Evolutionary conservation across 2,888 invertebrate species (phyloP).

Genomic region (Brachycybe producta): DNA sequence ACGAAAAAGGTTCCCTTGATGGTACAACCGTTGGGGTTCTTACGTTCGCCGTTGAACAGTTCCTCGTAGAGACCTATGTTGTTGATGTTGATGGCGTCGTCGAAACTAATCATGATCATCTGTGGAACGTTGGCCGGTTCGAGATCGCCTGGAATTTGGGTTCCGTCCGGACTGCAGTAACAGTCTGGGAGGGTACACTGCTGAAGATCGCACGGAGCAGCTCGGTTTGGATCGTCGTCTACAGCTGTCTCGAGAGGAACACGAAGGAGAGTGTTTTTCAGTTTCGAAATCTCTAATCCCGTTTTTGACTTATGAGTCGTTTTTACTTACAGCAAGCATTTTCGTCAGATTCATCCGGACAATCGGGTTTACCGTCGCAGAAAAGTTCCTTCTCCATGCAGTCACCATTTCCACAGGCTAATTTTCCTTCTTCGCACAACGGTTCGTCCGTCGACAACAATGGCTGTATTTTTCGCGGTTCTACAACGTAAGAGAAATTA

Average conservation of each 20-base stretch:
- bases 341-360: conserved; percentile 88
- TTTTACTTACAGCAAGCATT: conserved; percentile 79
- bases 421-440: conserved; percentile 74
- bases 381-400: conserved; percentile 82
- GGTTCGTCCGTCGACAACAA: conserved; percentile 87
- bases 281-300: background rate
- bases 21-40: conserved; percentile 32
- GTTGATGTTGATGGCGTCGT: conserved; percentile 31
- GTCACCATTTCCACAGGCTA: conserved; percentile 83
- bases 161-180: conserved; percentile 32
- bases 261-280: too few species aligned
- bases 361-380: conserved; percentile 84
- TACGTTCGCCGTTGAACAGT: conserved; percentile 27
- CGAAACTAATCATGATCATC: conserved; percentile 32
- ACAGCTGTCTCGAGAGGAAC: conserved; percentile 27
- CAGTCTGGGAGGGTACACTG: conserved; percentile 31
- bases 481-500: conserved; percentile 43
- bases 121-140: conserved; percentile 29
- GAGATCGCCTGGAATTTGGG: conserved; percentile 29
- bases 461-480: conserved; percentile 76
- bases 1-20: conserved; percentile 31
- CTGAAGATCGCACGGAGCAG: conserved; percentile 28
- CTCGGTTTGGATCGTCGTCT: conserved; percentile 31
- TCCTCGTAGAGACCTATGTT: conserved; percentile 33
- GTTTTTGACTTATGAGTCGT: background rate